Evolutionary conservation across 2,113 vertebrate genomes (phyloP), one percentile per base, ranked within the genome.

Genomic region (Cyrtonyx montezumae): DNA sequence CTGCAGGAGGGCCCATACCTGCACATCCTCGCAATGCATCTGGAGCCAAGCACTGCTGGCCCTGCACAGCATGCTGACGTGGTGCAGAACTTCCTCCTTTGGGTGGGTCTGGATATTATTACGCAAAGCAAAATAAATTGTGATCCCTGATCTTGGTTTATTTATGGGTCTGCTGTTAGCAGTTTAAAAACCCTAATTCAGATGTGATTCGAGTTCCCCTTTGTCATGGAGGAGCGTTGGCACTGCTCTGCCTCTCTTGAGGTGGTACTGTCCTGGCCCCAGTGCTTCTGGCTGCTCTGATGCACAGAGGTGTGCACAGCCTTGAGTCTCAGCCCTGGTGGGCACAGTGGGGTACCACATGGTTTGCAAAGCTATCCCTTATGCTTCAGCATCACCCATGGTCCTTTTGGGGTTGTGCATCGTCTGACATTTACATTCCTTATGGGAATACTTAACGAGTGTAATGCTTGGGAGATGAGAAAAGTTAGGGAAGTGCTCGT

Each of bases 351-450:
- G 62, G 5, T 46, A 78, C 9, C 28, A 88, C 15, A 8, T 1
- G 13, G 17, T 49, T 40, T 67, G n/a, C n/a, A 49, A 5, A 69
- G 43, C 23, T 5, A 8, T 59, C 79, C 77, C 61, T 71, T 25
- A 11, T 55, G 43, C 80, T 69, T 84, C 68, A 32, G 65, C 13
- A 17, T 71, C 36, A 28, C 43, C 37, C 9, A 0, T 10, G 2
- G 6, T 65, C 63, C 87, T 61, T n/a, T 19, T 5, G 77, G 71
- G 73, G 48, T 3, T 13, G 19, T 26, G 19, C 28, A 9, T 80
- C 9, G 0, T 21, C 43, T 25, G 0, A 15, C 16, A 1, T 16
- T 5, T 5, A 0, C 1, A 19, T 21, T 18, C 8, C 34, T 69
- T 22, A 4, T 16, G 75, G 59, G 59, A 90, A 13, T 32, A 6